Evolutionary conservation across 2,888 invertebrate species (phyloP), one percentile per base, ranked within the genome.

Genomic region (Synergus japonicus): DNA sequence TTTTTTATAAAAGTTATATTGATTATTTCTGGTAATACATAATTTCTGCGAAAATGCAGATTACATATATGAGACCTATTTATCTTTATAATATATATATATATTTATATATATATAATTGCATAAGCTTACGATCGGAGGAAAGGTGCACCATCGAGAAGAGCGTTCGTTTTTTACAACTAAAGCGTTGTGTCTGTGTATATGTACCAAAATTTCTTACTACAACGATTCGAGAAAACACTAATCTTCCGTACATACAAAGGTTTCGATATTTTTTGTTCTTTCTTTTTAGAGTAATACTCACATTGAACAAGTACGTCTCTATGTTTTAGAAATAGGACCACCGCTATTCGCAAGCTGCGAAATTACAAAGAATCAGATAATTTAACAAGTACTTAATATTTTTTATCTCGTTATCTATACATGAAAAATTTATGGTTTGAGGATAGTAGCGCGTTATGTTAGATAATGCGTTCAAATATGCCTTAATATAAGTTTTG

Each of bases 1-100:
- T 69, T 73, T 44, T 67, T 18, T 73, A 73, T 54, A 73, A 73
- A 73, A 73, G 29, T 73, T 73, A 73, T 73, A 69, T 69, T 69
- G 69, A 69, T 69, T 69, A 69, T 69, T 69, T 73, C 5, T 73
- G 22, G 73, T 49, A 54, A 73, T 73, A 73, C 73, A 73, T 73
- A 4, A 54, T 73, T 60, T 66, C 66, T 66, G 66, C 66, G 43
- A 66, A 66, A 66, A 43, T 66, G 66, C 66, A 66, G 43, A 37
- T 66, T 66, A 66, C 66, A 66, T 66, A 66, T 41, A 37, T 64
- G 37, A 46, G 46, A 46, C 60, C 60, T 63, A 63, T 63, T 46
- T 46, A 46, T 46, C 7, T 8, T 18, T 66, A 66, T 66, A 44
- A 22, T 22, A 22, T 22, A 22, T 22, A 22, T 22, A 22, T 22